Evolutionary conservation across 2,113 vertebrate genomes (phyloP), one percentile per base, ranked within the genome.

Genomic region (Notarius lentiginosus): DNA sequence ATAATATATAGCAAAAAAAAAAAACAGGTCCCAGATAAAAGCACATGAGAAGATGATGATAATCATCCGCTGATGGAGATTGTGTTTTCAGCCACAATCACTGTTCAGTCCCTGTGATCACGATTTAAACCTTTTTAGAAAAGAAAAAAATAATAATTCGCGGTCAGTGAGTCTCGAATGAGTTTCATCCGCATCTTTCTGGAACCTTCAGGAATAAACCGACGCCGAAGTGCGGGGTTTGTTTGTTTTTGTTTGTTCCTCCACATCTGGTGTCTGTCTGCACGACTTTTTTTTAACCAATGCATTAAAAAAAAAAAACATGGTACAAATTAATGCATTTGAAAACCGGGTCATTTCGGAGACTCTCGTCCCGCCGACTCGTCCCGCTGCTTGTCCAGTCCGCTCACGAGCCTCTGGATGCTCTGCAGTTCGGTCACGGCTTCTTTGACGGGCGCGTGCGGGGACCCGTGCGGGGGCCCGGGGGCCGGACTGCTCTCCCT

Each of bases 331-430:
- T 7, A 51, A 15, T 55, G 24, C 24, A 11, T 55, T 18, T 55
- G 55, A n/a, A n/a, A 88, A 68, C 76, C 17, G 14, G 8, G 86
- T 96, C 95, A 96, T 91, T 95, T 94, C 51, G 93, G 94, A 14
- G 93, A 95, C 83, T 96, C 95, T 88, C 94, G 90, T 89, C 93
- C 89, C 0, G 95, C 94, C 2, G 95, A 96, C 73, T 95, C 92
- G 85, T 95, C 95, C 91, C 94, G 89, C 88, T 96, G 95, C 92
- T 94, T 94, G 90, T 98, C 96, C 92, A 96, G 93, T 89, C 96
- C 96, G 88, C 95, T 95, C 89, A 96, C 96, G 86, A 96, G 94
- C 94, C 96, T 95, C 90, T 96, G 95, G 90, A 96, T 96, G 88
- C 95, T 96, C 84, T 96, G 95, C 86, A 97, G 94, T 93, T 97